Percentiles rank a stretch among this genome's conserved stretches.
These are phyloP conservation scores for Mythimna albipuncta DNA, from an alignment of 2,888 invertebrate species.

Conservation along the genomic window DNA sequence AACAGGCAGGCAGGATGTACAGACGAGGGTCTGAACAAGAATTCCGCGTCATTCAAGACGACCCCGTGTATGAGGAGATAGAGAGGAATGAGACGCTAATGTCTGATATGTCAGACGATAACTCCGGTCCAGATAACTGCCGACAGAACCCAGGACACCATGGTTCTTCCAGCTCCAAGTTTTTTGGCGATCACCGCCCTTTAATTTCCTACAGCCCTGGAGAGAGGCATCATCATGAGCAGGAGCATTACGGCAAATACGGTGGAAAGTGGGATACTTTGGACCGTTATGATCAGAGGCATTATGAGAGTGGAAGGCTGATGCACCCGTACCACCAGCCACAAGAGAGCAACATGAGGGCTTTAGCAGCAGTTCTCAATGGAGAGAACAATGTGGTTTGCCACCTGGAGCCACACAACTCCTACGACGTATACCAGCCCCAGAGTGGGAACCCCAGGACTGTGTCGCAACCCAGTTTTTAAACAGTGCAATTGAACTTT, in stretches of 20 bases:
- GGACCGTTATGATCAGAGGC: constrained; percentile 88
- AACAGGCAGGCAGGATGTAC: constrained; percentile 86
- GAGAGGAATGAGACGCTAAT: constrained; percentile 93
- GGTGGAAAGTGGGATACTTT: constrained; percentile 89
- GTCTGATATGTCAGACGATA: constrained; percentile 95
- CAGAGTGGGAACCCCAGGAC: constrained; percentile 86
- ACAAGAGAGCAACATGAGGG: constrained; percentile 90
- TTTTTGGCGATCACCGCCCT: constrained; percentile 95
- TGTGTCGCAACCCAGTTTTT: constrained; percentile 89
- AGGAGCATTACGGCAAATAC: constrained; percentile 87
- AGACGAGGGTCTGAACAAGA: constrained; percentile 90
- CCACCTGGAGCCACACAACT: constrained; percentile 94
- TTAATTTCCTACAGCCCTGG: constrained; percentile 94
- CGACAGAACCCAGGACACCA: constrained; percentile 92
- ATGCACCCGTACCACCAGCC: constrained; percentile 90
- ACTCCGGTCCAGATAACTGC: constrained; percentile 92
- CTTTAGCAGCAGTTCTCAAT: constrained; percentile 94
- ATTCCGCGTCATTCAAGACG: constrained; percentile 92
- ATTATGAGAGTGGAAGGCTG: constrained; percentile 88
- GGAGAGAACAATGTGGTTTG: constrained; percentile 96
- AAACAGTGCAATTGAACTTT: constrained; percentile 71
- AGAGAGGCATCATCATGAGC: constrained; percentile 89
- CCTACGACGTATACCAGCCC: constrained; percentile 87
- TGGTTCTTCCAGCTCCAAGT: constrained; percentile 91
- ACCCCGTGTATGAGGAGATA: constrained; percentile 96